phyloP scores from a whole-genome alignment of 2,113 vertebrate species.

The Pica pica region DNA sequence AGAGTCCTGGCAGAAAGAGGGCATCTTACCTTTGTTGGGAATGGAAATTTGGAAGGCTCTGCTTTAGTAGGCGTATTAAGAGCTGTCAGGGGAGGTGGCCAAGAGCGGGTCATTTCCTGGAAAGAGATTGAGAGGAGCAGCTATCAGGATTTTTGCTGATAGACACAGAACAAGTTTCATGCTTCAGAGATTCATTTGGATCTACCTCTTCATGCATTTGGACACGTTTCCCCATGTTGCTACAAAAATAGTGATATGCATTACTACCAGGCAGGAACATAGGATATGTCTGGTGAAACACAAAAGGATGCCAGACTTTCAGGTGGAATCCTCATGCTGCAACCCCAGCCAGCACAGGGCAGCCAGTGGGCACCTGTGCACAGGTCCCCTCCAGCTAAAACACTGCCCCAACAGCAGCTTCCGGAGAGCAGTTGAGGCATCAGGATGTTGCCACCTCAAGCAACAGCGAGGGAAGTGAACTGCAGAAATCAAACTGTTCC shows the following conservation, averaged over 20 bases:
- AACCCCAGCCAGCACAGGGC: not conserved
- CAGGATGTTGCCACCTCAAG: not conserved
- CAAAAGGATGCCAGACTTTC: not conserved
- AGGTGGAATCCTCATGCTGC: rapidly evolving
- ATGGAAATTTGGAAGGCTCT: conserved; percentile 79
- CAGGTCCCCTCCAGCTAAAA: not conserved
- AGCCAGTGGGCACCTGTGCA: not conserved
- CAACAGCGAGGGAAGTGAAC: not conserved
- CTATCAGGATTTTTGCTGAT: not conserved
- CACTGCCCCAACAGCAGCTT: not conserved
- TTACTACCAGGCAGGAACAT: not conserved
- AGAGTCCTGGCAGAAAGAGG: not conserved
- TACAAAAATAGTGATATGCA: not conserved
- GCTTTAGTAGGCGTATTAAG: conserved; percentile 81
- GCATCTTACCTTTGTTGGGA: conserved; percentile 79
- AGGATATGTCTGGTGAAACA: not conserved
- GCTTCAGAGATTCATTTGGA: not conserved
- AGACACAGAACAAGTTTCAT: not conserved
- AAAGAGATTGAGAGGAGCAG: conserved; percentile 17
- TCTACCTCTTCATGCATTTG: not conserved
- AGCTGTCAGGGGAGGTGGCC: conserved; percentile 88
- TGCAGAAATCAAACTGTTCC: not conserved
- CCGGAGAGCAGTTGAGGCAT: not conserved
- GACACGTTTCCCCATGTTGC: not conserved
- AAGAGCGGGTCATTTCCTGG: conserved; percentile 94